Evolutionary conservation across 2,888 invertebrate genomes (phyloP), one percentile per base, ranked within the genome.

Genomic region (Lycia hirtaria): DNA sequence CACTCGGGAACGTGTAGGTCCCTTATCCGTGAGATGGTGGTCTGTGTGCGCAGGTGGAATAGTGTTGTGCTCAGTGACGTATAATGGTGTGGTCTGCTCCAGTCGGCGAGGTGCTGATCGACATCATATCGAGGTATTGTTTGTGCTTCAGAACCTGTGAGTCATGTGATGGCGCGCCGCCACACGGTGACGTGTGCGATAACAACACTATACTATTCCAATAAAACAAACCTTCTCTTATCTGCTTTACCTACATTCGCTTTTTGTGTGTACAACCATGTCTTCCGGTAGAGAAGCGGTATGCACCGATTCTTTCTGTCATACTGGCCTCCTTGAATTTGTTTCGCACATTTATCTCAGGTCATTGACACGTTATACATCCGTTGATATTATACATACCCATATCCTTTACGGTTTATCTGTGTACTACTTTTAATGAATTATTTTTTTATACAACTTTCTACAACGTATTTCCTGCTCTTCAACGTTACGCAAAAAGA

Each of bases 81-180:
- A 87, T 80, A 83, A 92, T 92, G 91, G 92, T 91, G 85, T 91
- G 91, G 92, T 89, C 91, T 72, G 80, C 88, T 84, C 88, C 89
- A 71, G 81, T 88, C 60, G 88, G 87, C 74, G 91, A 92, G 81
- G 87, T 91, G 81, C 81, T 91, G 80, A 83, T 91, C 75, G 91
- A 92, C 85, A 84, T 89, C 77, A 81, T 88, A 73, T 83, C 90
- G 78, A 91, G 92, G 91, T 92, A 60, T 63, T 65, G 58, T 62
- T 65, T 62, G 60, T 49, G 44, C 65, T 61, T 58, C 51, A 17
- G 61, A 57, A 50, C 43, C 50, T 22, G 43, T 68, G 70, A 67
- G 73, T 73, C 73, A 72, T 71, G 71, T 72, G 70, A 68, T 64
- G 60, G 52, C 50, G 33, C 22, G 47, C 50, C 50, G n/a, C n/a